Evolutionary conservation across 2,888 invertebrate genomes (phyloP).

Genomic region (Siphlonurus alternatus): DNA sequence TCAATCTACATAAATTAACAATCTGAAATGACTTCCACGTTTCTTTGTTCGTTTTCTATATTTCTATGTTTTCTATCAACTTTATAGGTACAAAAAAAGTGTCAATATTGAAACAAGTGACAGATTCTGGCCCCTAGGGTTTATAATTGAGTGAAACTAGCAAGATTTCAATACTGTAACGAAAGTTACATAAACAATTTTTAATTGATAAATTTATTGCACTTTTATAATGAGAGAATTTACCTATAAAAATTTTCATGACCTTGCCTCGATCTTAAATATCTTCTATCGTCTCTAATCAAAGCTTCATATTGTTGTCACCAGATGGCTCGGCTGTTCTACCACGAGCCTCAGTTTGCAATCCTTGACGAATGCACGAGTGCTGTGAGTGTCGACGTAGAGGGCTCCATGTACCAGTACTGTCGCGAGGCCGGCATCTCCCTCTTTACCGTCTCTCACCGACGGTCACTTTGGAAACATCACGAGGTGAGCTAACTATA

Average conservation of each 20-base stretch:
- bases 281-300: too few species aligned
- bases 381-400: slow-evolving; percentile 96
- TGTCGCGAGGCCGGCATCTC: slow-evolving; percentile 80
- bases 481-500: slow-evolving; percentile 45
- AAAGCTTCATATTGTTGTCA: too few species aligned
- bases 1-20: too few species aligned
- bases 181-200: not conserved
- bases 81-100: too few species aligned
- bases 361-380: slow-evolving; percentile 98
- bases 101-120: too few species aligned
- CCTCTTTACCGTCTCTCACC: slow-evolving; percentile 91
- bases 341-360: slow-evolving; percentile 95
- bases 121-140: too few species aligned
- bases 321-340: slow-evolving; percentile 90
- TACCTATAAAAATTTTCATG: too few species aligned
- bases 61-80: too few species aligned
- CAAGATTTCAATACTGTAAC: slow-evolving; percentile 1
- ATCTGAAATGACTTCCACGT: too few species aligned
- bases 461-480: slow-evolving; percentile 93
- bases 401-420: slow-evolving; percentile 92
- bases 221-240: slow-evolving; percentile 8
- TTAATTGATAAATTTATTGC: slow-evolving; percentile 2
- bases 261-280: too few species aligned
- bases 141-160: too few species aligned
- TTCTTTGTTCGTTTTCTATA: too few species aligned